Conservation (phyloP, 2,888 invertebrate genomes). For the Teinopalpus imperialis region DNA sequence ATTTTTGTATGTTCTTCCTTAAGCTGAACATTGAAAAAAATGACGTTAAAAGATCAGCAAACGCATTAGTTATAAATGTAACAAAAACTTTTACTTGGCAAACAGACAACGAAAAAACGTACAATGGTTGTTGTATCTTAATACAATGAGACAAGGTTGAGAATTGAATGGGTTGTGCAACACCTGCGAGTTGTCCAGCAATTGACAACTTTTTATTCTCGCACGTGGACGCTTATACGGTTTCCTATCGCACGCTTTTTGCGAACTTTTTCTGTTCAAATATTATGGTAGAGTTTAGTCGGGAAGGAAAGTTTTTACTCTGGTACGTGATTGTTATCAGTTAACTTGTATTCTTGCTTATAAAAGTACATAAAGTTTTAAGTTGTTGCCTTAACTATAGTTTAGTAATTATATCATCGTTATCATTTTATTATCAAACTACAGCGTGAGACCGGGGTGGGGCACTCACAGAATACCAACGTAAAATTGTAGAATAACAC, state of each 20-base stretch:
- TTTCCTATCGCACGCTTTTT: slow-evolving; percentile 42
- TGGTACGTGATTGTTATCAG: too few relatives aligned
- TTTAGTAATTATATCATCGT: too few relatives aligned
- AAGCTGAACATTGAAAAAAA: too few relatives aligned
- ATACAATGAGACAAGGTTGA: slow-evolving; percentile 35
- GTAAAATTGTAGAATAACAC: too few relatives aligned
- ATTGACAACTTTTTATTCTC: slow-evolving; percentile 59
- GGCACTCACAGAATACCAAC: too few relatives aligned
- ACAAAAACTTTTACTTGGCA: slow-evolving; percentile 62
- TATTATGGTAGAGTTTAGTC: slow-evolving; percentile 7
- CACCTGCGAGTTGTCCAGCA: slow-evolving; percentile 20
- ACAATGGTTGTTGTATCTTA: slow-evolving; percentile 29
- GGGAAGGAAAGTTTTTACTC: too few relatives aligned
- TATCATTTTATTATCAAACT: too few relatives aligned
- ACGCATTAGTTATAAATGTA: slow-evolving; percentile 36
- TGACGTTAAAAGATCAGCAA: slow-evolving; percentile 11
- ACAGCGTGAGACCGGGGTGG: too few relatives aligned
- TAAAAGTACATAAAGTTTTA: too few relatives aligned
- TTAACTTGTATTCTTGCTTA: too few relatives aligned
- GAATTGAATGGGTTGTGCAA: slow-evolving; percentile 24
- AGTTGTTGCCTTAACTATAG: too few relatives aligned
- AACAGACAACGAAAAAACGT: slow-evolving; percentile 49
- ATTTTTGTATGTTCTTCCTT: too few relatives aligned
- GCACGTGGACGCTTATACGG: slow-evolving; percentile 48
- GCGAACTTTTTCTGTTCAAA: slow-evolving; percentile 29